A percentile compares a stretch with the other conserved stretches of the same genome.
Conservation (phyloP, 1,140 invertebrate species). For the Formica exsecta region DNA sequence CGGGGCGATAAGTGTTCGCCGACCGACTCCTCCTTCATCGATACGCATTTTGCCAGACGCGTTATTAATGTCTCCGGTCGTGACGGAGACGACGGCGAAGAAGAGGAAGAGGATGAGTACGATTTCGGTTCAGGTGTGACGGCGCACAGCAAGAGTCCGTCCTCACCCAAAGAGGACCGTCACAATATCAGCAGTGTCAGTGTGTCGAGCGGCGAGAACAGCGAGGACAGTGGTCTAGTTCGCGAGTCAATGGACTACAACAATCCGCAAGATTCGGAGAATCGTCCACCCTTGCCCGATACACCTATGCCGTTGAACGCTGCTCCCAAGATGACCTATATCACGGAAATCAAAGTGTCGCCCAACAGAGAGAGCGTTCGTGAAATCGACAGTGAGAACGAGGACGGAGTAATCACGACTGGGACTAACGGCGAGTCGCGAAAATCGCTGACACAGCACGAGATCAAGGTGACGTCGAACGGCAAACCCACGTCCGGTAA, state of each 20-base stretch:
- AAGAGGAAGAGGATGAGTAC: constrained; percentile 77
- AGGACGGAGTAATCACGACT: constrained; percentile 67
- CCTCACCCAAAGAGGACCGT: constrained; percentile 71
- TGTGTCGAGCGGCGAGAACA: constrained; percentile 84
- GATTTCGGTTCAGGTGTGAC: constrained; percentile 81
- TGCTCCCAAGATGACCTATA: constrained; percentile 84
- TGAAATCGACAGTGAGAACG: constrained; percentile 71
- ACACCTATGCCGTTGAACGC: constrained; percentile 82
- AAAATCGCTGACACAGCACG: constrained; percentile 65
- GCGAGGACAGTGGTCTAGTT: constrained; percentile 83
- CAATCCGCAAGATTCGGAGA: constrained; percentile 75
- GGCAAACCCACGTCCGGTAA: constrained; percentile 80
- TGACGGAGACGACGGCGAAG: constrained; percentile 74
- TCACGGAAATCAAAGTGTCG: constrained; percentile 86
- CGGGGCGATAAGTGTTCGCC: constrained; percentile 63
- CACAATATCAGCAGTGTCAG: constrained; percentile 82
- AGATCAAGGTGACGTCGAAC: constrained; percentile 81
- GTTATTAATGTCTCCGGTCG: constrained; percentile 74
- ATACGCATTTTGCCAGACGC: constrained; percentile 78
- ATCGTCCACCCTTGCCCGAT: constrained; percentile 81
- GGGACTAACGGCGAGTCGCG: constrained; percentile 70
- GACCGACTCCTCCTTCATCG: constrained; percentile 62
- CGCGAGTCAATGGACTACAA: constrained; percentile 78
- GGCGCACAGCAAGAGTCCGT: constrained; percentile 78
- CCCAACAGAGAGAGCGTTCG: constrained; percentile 76